Percentiles rank a stretch among this genome's conserved stretches.
These are phyloP conservation scores for Athalia rosae DNA, from an alignment of 2,888 invertebrate genomes.

Conservation along the genomic window DNA sequence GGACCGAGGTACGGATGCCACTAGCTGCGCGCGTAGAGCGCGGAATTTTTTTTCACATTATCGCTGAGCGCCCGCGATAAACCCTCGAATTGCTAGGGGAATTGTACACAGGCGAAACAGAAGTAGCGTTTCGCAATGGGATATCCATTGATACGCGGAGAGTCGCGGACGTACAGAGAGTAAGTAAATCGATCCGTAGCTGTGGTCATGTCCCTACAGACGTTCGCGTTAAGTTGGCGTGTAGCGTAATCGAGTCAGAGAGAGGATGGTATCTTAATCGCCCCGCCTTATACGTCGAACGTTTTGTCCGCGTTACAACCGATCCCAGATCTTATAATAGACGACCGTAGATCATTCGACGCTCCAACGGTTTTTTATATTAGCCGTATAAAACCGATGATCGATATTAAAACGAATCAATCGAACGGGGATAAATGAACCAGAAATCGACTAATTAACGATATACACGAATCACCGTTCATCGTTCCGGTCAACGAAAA, in stretches of 20 bases:
- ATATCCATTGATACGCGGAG: not conserved
- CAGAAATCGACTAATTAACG: constrained; percentile 64
- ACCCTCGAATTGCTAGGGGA: too few relatives aligned
- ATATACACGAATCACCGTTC: constrained; percentile 60
- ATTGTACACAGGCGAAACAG: too few relatives aligned
- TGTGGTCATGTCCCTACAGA: too few relatives aligned
- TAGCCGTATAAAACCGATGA: constrained; percentile 15
- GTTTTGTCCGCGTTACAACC: not conserved
- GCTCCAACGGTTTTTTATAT: not conserved
- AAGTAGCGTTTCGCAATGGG: not conserved
- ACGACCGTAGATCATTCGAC: not conserved
- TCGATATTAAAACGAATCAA: constrained; percentile 14
- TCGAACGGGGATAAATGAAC: constrained; percentile 54
- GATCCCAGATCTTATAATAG: not conserved
- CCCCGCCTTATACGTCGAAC: constrained; percentile 21
- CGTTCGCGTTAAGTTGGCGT: not conserved
- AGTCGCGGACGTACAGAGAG: too few relatives aligned
- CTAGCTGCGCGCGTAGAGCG: too few relatives aligned
- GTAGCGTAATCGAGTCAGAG: constrained; percentile 21
- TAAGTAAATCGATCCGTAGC: too few relatives aligned
- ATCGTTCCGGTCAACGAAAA: constrained; percentile 23
- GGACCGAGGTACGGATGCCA: not conserved
- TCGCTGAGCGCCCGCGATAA: too few relatives aligned
- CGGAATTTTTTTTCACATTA: too few relatives aligned
- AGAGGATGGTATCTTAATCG: constrained; percentile 25